A percentile compares a stretch with the other conserved stretches of the same genome.
These are phyloP conservation scores for Ophioninae sp. DNA, from an alignment of 2,888 invertebrate species.

Conservation along the genomic window DNA sequence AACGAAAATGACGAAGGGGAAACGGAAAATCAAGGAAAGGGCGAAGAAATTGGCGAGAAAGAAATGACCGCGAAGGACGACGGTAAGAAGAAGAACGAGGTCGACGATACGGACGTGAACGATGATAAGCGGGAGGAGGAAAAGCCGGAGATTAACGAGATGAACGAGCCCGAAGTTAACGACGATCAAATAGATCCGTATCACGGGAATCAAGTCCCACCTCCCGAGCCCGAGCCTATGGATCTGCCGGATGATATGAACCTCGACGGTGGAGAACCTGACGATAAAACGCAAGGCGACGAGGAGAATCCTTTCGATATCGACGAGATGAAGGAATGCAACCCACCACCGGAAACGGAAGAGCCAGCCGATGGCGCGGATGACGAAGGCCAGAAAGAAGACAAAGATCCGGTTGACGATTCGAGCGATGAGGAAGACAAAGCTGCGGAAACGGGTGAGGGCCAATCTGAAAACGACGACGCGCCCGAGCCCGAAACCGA, in stretches of 20 bases:
- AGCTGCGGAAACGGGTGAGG: conserved; percentile 54
- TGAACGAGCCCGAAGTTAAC: conserved; percentile 90
- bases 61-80: conserved; percentile 87
- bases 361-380: conserved; percentile 75
- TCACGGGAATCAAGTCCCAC: conserved; percentile 89
- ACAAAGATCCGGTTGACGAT: conserved; percentile 75
- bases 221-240: conserved; percentile 92
- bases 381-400: conserved; percentile 79
- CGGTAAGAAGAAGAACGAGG: conserved; percentile 60
- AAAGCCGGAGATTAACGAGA: conserved; percentile 90
- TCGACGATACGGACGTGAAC: conserved; percentile 73
- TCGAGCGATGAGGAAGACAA: conserved; percentile 80
- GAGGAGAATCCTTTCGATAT: conserved; percentile 94
- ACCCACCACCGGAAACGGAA: conserved; percentile 76
- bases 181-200: conserved; percentile 92
- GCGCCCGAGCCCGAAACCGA: conserved; percentile 72
- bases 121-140: conserved; percentile 78
- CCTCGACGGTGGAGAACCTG: conserved; percentile 87
- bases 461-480: conserved; percentile 72
- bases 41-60: conserved; percentile 83
- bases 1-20: conserved; percentile 84
- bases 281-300: conserved; percentile 83
- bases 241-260: conserved; percentile 94
- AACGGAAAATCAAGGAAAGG: conserved; percentile 79
- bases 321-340: conserved; percentile 87